Percentiles rank a stretch among this genome's conserved stretches.
phyloP scores from a whole-genome alignment of 2,113 vertebrate species.

The Cercopithecus mona region DNA sequence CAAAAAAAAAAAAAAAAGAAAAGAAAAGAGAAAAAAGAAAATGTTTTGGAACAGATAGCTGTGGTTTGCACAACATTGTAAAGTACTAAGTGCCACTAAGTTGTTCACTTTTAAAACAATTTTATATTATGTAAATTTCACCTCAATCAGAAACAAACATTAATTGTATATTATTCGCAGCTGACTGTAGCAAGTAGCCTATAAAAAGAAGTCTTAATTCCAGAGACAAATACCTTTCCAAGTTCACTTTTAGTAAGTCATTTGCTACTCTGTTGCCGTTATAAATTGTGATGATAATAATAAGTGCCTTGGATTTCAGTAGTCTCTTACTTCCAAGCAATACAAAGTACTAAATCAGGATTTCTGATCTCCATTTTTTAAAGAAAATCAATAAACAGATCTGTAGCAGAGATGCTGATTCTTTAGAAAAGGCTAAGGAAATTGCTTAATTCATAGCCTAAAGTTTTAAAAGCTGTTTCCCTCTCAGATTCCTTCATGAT shows the following conservation, averaged over 20 bases:
- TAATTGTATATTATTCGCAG: neutral
- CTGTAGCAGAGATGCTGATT: neutral
- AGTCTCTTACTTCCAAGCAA: neutral
- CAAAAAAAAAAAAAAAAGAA: neutral
- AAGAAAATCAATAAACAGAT: conserved; percentile 16
- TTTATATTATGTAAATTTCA: neutral
- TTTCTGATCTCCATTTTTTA: neutral
- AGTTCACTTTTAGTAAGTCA: neutral
- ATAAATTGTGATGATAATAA: neutral
- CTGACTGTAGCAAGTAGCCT: neutral
- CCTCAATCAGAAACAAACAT: neutral
- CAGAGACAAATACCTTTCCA: neutral
- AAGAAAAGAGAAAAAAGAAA: neutral
- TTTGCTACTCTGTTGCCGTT: neutral
- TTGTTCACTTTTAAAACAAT: neutral
- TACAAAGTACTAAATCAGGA: neutral
- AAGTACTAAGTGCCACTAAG: neutral
- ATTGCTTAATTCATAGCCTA: neutral
- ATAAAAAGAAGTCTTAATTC: conserved; percentile 3
- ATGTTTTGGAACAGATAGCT: neutral
- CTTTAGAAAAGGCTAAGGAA: conserved; percentile 30
- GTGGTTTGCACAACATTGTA: neutral
- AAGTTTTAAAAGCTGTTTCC: neutral
- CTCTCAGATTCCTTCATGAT: neutral
- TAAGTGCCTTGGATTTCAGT: neutral